These are phyloP conservation scores for Macrotus californicus DNA, from an alignment of 2,113 vertebrate species.

Conservation along the genomic window DNA sequence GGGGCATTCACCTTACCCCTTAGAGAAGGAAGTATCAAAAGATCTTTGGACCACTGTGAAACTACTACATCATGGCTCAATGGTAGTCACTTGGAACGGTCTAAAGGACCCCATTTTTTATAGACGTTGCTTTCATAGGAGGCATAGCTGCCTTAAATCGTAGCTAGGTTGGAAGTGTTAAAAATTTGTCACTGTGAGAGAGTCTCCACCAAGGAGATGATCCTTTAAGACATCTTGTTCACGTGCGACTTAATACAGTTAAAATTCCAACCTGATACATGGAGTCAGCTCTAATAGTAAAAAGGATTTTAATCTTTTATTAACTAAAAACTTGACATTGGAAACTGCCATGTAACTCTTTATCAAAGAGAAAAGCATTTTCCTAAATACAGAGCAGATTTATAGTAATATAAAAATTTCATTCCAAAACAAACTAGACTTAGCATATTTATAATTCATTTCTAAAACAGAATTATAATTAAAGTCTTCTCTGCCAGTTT, in stretches of 20 bases:
- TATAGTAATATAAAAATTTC: not conserved
- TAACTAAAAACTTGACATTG: conserved; percentile 6
- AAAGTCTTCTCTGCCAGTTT: not conserved
- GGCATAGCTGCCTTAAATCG: not conserved
- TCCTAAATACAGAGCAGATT: not conserved
- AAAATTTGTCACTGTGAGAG: not conserved
- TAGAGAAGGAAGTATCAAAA: not conserved
- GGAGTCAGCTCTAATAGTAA: not conserved
- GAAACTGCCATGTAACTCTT: not conserved
- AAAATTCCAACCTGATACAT: not conserved
- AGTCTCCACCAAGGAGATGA: not conserved
- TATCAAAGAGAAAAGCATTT: conserved; percentile 13
- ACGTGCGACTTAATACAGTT: not conserved
- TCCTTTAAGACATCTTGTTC: not conserved
- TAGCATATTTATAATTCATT: conserved; percentile 18
- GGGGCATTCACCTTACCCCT: not conserved
- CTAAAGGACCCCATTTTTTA: not conserved
- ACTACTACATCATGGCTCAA: not conserved
- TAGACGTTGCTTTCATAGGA: not conserved
- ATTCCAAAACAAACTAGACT: not conserved
- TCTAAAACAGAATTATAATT: not conserved
- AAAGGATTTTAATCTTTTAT: not conserved
- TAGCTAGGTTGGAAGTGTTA: not conserved
- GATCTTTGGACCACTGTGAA: not conserved
- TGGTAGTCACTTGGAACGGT: not conserved